Evolutionary conservation across 2,888 invertebrate species (phyloP), one percentile per base, ranked within the genome.

Genomic region (Anthrax anthrax): DNA sequence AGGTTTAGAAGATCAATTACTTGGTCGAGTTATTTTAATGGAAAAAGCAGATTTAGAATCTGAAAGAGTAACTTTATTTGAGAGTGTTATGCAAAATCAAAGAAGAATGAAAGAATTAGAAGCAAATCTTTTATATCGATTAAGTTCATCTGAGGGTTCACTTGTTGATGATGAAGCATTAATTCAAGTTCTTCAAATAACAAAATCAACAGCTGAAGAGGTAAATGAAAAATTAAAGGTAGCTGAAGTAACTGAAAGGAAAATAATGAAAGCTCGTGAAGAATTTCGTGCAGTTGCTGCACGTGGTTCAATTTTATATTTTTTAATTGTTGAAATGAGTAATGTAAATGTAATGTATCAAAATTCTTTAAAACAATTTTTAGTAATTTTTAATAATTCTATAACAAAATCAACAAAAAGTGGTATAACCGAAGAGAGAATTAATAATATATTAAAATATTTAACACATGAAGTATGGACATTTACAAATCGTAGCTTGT

Each of bases 321-420:
- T 96, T 63, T 72, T 96, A 37, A 94, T 96, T 50, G 94, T 95
- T 0, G 95, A 96, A 71, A 94, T 96, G 94, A 89, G 89, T 59
- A 84, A 90, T 61, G 94, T 96, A 1, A 95, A 94, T 61, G 77
- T 82, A 10, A 96, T 96, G 95, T 96, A 96, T 62, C 96, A 96
- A 67, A 95, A 94, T 56, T 91, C 95, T 0, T 70, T 96, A 43
- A 89, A 89, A 60, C 95, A 96, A 64, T 96, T 96, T 69, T 70
- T 96, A 39, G 87, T 79, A 13, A 83, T 95, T 51, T 96, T 96
- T 62, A 94, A 96, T 63, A 84, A 81, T 58, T 92, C 95, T 0
- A 95, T 96, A 54, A 86, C 84, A 1, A 89, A 87, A 69, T 92
- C 94, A 0, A 76, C 80, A 9, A 92, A 90, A 65, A 91, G 81